Evolutionary conservation across 2,113 vertebrate genomes (phyloP).

Genomic region (Pyxicephalus adspersus): DNA sequence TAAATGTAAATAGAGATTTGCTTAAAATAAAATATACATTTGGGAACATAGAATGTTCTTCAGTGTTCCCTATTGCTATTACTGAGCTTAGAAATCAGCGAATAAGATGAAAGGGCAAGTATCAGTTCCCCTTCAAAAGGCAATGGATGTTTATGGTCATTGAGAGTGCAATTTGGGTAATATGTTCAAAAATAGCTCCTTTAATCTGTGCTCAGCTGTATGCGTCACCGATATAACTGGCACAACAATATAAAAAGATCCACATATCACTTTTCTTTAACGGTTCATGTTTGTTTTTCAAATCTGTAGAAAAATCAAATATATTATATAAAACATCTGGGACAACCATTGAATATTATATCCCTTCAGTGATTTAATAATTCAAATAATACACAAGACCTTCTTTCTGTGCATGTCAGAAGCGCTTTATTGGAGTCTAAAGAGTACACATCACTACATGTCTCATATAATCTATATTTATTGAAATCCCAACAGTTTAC

Average conservation of each 20-base stretch:
- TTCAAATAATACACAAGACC: not conserved
- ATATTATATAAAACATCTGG: constrained; percentile 7
- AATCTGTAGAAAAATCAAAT: not conserved
- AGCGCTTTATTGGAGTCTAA: constrained; percentile 30
- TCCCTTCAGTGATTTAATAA: constrained; percentile 4
- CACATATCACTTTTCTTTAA: not conserved
- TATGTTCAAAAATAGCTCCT: no score
- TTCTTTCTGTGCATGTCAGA: not conserved
- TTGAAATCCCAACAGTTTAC: constrained; percentile 20
- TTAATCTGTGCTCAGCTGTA: no score
- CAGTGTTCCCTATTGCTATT: no score
- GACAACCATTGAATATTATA: constrained; percentile 14
- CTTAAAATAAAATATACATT: no score
- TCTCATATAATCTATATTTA: constrained; percentile 46
- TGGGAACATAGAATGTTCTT: no score
- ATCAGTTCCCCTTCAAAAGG: no score
- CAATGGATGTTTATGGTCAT: no score
- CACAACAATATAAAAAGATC: not conserved
- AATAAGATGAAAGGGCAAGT: no score
- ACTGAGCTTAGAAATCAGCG: no score
- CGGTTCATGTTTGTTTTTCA: not conserved
- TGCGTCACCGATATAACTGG: no score
- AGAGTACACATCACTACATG: constrained; percentile 43
- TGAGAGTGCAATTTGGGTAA: no score
- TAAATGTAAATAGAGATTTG: no score